Base-by-base conservation (phyloP, 2,888 invertebrate genomes). In the Dichetophora obliterata region DNA sequence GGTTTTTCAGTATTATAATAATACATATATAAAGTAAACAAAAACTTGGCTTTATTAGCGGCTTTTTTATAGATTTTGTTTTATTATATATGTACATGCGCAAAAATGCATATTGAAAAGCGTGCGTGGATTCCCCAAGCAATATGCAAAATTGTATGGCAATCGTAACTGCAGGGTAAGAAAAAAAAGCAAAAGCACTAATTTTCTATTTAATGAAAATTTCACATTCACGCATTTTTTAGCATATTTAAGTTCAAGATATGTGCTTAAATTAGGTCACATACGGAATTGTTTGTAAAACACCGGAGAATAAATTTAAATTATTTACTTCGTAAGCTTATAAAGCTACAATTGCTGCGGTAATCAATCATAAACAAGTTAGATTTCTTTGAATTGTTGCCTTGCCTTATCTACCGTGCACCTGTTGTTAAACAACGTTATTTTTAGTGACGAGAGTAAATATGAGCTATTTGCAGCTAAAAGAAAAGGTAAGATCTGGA, bases 151-250 rank as follows among this genome's bases (percentile, higher is more conserved):
- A 37, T 3, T 11, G 37, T 11, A 31, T n/a, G 65, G 9, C 31
- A 37, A 37, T 11, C 50, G 50, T 52, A 69, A 24, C 22, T 3
- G 43, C 48, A 68, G 14, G 43, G 43, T 43, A 43, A 43, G 43
- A 11, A 43, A 43, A 43, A 37, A 66, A 37, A 66, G 31, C 14
- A 27, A 52, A 3, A 52, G 16, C 24, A 27, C 31, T 70, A 70
- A 70, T 70, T 54, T 70, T 54, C 19, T 54, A 14, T 70, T 70
- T 70, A 70, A 70, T 70, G 54, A 54, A 14, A 8, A 43, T 43
- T 31, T 52, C 14, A 31, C 54, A 70, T 70, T 54, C 54, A 54
- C 70, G 70, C 70, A 54, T 54, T 70, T 34, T 52, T 37, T n/a
- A 19, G 14, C 66, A 43, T 43, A 43, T 11, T 11, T 43, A 43